Base-by-base conservation (phyloP, 1,140 invertebrate genomes). In the Melipona quadrifasciata region DNA sequence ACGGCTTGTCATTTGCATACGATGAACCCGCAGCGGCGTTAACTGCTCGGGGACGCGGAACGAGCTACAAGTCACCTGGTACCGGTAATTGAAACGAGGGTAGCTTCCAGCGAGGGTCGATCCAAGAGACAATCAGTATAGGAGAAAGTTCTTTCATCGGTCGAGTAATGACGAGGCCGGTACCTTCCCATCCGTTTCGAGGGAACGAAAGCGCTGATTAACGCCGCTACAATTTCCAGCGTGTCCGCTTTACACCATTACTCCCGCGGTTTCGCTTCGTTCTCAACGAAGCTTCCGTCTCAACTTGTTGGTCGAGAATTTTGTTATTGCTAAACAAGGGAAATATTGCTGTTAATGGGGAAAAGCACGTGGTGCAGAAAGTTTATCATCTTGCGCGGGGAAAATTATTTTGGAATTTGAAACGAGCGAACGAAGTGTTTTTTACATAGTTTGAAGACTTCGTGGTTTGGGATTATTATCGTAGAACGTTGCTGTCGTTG, bases 81-180 rank as follows among this genome's bases (percentile, higher is more conserved):
- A 91, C 86, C 88, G 89, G 91, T 92, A 93, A 93, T 93, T 93
- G 91, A 93, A 93, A 93, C 89, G 91, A 90, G 91, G 91, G 91
- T 91, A 91, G 89, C 87, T 91, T 85, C 67, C 27, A 75, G 85
- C 74, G 85, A 89, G 86, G 88, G 88, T 89, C 70, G 85, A 53
- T 64, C 81, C 82, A 89, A 82, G 85, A 89, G 88, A 89, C 85
- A 86, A 89, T 86, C 84, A 86, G 67, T 80, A 84, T 67, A 80
- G 87, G 58, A 89, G 76, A 90, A 90, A 87, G 82, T 90, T 89
- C 88, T 89, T 90, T 90, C 72, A 57, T 79, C 61, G 70, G 53
- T 70, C 76, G 76, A 84, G 70, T 80, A 84, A 84, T 58, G 83
- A 73, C 47, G 68, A 34, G 57, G 31, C 51, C 21, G 77, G 21